Evolutionary conservation across 2,888 invertebrate species (phyloP), one percentile per base, ranked within the genome.

Genomic region (Trichogramma dendrolimi): DNA sequence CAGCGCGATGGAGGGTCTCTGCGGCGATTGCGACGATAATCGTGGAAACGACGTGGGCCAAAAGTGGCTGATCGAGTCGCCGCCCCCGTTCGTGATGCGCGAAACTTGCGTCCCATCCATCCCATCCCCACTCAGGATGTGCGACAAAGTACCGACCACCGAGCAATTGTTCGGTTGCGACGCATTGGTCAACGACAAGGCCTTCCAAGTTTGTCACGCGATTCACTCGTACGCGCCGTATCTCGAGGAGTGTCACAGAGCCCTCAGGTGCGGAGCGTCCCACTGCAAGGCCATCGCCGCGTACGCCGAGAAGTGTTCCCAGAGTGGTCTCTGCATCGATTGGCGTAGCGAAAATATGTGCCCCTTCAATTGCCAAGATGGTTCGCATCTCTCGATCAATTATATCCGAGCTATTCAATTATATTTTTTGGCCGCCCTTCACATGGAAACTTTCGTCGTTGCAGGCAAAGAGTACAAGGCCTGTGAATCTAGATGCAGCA

Each of bases 1-100:
- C 47, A 86, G 86, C 64, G 85, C 84, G 66, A 85, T 90, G 59
- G 90, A 92, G 75, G 93, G 93, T 1, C 81, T 94, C 2, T 94
- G 93, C 75, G 93, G 93, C 56, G 85, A 88, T 67, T 90, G 89
- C 74, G 85, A 87, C 55, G 85, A 84, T 0, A 81, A 85, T 70
- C 79, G 81, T 4, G 80, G 82, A 0, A 81, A 84, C 52, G 86
- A 86, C 72, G 79, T 88, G 85, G 86, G 72, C 79, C 88, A n/a
- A 72, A 81, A 64, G 81, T 81, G 54, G 81, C 82, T 64, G 78
- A 82, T 47, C 85, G 85, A 0, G 79, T n/a, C 39, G 6, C 14
- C 6, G n/a, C 4, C 6, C 11, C 27, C 5, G 39, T 67, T 65
- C n/a, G 27, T 27, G 27, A 27, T 27, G 27, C 27, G 27, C 27